A percentile compares a stretch with the other conserved stretches of the same genome.
phyloP scores from a whole-genome alignment of 2,113 vertebrate species.

The Gallinago undulata region DNA sequence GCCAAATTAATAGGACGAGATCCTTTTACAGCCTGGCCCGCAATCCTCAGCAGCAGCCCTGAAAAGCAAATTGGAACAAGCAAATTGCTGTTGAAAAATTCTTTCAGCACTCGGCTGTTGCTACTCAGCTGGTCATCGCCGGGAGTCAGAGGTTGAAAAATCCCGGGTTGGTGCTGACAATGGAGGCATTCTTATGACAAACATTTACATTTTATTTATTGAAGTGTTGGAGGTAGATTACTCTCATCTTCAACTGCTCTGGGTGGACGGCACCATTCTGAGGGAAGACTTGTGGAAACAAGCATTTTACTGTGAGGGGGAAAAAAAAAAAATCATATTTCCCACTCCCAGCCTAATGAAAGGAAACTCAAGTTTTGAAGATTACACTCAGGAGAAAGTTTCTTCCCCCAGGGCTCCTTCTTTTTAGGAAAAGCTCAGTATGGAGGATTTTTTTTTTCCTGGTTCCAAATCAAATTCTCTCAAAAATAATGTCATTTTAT shows the following conservation, averaged over 20 bases:
- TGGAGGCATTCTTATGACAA: slow-evolving; percentile 73
- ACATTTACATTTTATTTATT: slow-evolving; percentile 75
- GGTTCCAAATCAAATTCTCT: not conserved
- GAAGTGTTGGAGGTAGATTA: slow-evolving; percentile 69
- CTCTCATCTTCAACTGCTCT: slow-evolving; percentile 58
- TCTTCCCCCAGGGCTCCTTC: not conserved
- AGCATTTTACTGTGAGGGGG: slow-evolving; percentile 18
- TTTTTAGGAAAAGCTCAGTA: not conserved
- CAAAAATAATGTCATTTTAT: not conserved
- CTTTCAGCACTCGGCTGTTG: slow-evolving; percentile 79
- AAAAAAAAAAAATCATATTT: not conserved
- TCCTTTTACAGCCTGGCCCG: slow-evolving; percentile 70
- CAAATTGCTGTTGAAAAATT: slow-evolving; percentile 82
- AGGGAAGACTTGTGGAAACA: slow-evolving; percentile 10
- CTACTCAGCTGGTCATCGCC: slow-evolving; percentile 66
- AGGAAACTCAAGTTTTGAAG: not conserved
- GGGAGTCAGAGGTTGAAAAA: slow-evolving; percentile 73
- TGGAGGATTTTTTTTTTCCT: not conserved
- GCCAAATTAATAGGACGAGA: slow-evolving; percentile 76
- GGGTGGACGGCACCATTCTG: not conserved
- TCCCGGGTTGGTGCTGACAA: slow-evolving; percentile 68
- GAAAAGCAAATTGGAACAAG: slow-evolving; percentile 83
- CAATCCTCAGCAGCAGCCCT: slow-evolving; percentile 72
- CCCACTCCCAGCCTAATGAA: slow-evolving; percentile 3
- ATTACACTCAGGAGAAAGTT: slow-evolving; percentile 16